Evolutionary conservation across 2,113 vertebrate species (phyloP), one percentile per base, ranked within the genome.

Genomic region (Dendropsophus ebraccatus): DNA sequence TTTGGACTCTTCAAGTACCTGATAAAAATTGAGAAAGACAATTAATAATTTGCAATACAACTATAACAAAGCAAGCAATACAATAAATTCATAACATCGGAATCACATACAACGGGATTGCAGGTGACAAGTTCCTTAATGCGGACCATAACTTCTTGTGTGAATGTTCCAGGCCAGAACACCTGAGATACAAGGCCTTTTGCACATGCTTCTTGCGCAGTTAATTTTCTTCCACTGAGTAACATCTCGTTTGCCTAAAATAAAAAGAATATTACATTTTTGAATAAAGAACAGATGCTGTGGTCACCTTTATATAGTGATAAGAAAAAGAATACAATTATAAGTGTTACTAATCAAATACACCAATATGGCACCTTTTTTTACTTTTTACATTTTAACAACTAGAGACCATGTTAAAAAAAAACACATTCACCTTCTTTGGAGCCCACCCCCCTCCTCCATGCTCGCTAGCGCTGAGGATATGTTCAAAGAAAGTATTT

Each of bases 101-200:
- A 67, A 28, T 45, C 87, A 96, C 96, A 91, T 93, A 99, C 98
- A 90, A 95, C 92, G 13, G 96, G 95, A 91, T 98, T 96, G 69
- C 97, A 98, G 0, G 94, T 91, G 84, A 97, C 96, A 87, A 99
- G 97, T 90, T 99, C 98, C 92, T 95, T 97, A 91, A 99, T 96
- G 79, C 98, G 94, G 90, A 97, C 94, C 96, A 97, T 97, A 82
- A 99, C 98, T 94, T 99, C 98, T 91, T 99, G 98, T 69, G 94
- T 96, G 92, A 99, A 99, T 3, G 98, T 99, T 86, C 95, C 97
- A 0, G 98, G 97, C 98, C 98, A 99, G 52, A 99, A 96, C 82
- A 99, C 98, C 93, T 99, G 98, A 13, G 98, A 99, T 41, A 99
- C 97, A 89, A 99, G 91, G 84, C 98, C 98, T 90, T 99, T 99